Evolutionary conservation across 2,888 invertebrate species (phyloP), one percentile per base, ranked within the genome.

Genomic region (Nipponacmea schrenckii): DNA sequence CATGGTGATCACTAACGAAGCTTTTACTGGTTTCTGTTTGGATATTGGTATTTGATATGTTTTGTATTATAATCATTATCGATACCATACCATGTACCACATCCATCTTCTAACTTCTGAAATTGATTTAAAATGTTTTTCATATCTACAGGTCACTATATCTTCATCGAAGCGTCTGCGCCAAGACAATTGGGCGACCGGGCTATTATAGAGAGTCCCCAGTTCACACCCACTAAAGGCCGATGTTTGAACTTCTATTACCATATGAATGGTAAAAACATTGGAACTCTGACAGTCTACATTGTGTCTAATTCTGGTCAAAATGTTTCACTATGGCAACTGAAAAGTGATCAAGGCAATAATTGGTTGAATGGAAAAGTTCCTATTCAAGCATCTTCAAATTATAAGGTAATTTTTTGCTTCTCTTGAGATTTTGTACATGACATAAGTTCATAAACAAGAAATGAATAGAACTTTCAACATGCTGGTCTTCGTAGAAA

Each of bases 221-320:
- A 70, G n/a, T 81, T 83, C 68, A 70, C 76, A 20, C 73, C 82
- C 15, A 78, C 80, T 7, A 74, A 71, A 14, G 56, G 69, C 26
- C 75, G 77, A 15, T 85, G 85, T 75, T 66, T 85, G 44, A 74
- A 72, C 27, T 84, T 84, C 77, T 84, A 83, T 82, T 84, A 82
- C 70, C 79, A 78, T 73, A 80, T 81, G 82, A 77, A 81, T 72
- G 82, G 81, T 17, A 45, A 50, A 20, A 67, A 77, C 45, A 80
- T 84, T 20, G 85, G 85, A 4, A 74, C 76, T 1, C 77, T 85
- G 48, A 81, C 78, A 69, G 76, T 84, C 17, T 77, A 76, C 39
- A 64, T 83, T 10, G 56, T 66, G 45, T 77, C 73, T 64, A 64
- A 67, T 15, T 71, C 70, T n/a, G 72, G 68, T 62, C 67, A 70